phyloP scores from a whole-genome alignment of 2,113 vertebrate genomes.

The Aspidoscelis tigris region DNA sequence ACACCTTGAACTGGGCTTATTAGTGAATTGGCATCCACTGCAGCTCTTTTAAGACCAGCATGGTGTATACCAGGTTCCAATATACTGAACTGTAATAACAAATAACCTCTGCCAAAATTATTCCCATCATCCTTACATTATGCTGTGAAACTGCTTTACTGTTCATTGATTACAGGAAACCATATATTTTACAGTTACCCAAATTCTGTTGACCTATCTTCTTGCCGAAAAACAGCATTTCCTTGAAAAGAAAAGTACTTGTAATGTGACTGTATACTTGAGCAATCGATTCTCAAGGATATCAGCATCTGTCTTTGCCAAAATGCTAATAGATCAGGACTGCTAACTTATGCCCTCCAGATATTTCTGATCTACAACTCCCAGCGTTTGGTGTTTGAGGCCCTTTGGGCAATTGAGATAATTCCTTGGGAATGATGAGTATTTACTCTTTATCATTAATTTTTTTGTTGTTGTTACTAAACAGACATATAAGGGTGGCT shows the following conservation, averaged over 20 bases:
- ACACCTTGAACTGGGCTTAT: too few species aligned
- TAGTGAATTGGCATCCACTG: too few species aligned
- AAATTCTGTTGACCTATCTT: background rate
- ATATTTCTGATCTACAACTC: background rate
- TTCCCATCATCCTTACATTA: background rate
- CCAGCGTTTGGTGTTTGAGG: background rate
- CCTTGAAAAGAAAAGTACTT: background rate
- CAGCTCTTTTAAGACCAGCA: too few species aligned
- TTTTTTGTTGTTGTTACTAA: background rate
- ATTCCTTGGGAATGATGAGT: background rate
- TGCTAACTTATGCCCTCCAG: background rate
- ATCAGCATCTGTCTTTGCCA: background rate
- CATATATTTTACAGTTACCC: constrained; percentile 26
- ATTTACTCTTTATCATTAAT: background rate
- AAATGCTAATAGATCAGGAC: background rate
- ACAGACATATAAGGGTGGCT: background rate
- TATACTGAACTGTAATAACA: background rate
- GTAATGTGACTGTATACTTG: background rate
- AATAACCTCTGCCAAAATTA: background rate
- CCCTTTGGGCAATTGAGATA: background rate
- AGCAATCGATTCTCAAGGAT: background rate
- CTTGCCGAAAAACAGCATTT: rapidly evolving
- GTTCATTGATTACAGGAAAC: constrained; percentile 38
- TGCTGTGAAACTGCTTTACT: background rate
- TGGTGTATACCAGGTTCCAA: too few species aligned